Evolutionary conservation across 2,113 vertebrate genomes (phyloP).

Genomic region (Addax nasomaculatus): DNA sequence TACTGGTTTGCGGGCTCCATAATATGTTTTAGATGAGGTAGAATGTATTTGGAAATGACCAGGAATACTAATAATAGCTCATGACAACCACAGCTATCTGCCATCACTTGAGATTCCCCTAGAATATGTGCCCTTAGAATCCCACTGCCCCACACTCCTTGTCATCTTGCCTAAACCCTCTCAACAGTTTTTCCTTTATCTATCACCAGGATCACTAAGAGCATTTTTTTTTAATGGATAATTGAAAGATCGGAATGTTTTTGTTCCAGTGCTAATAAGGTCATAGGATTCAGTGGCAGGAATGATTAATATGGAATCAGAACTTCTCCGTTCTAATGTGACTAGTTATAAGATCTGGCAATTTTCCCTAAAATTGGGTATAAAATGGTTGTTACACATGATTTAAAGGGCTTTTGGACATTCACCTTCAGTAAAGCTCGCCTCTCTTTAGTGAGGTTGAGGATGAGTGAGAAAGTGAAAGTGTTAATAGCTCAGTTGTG

Average conservation of each 20-base stretch:
- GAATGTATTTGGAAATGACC: background rate
- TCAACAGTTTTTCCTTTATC: background rate
- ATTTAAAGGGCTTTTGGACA: background rate
- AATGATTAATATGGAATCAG: background rate
- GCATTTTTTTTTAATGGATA: background rate
- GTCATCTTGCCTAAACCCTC: background rate
- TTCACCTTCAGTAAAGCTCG: background rate
- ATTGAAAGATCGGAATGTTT: background rate
- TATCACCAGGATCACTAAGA: background rate
- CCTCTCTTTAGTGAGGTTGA: background rate
- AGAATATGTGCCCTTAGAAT: background rate
- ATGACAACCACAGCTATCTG: background rate
- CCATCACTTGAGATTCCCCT: background rate
- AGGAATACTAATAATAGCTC: background rate
- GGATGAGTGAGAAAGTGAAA: background rate
- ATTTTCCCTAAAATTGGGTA: background rate
- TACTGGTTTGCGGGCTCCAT: background rate
- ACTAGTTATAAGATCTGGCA: background rate
- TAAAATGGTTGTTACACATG: background rate
- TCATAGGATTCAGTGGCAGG: background rate
- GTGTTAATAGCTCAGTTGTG: background rate
- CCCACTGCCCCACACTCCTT: background rate
- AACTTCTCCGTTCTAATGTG: background rate
- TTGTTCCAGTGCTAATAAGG: background rate
- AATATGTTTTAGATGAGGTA: background rate